Evolutionary conservation across 2,888 invertebrate species (phyloP).

Genomic region (Sclerodermus sp.): DNA sequence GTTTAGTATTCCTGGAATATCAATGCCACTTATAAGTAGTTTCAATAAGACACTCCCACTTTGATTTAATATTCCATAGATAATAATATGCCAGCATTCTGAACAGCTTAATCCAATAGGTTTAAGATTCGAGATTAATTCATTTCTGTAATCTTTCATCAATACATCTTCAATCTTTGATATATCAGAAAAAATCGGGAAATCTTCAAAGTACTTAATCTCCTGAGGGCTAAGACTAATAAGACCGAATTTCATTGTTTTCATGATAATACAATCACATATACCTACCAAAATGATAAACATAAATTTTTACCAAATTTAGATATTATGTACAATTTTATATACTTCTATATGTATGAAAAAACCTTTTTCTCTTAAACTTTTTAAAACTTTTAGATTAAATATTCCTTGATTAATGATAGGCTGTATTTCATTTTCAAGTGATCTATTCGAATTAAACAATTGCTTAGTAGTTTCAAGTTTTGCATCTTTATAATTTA

Average conservation of each 20-base stretch:
- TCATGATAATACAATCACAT: conserved; percentile 21
- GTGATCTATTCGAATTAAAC: background rate
- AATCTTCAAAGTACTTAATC: conserved; percentile 20
- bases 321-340: too few relatives aligned
- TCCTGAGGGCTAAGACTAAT: conserved; percentile 18
- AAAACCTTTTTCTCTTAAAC: conserved; percentile 23
- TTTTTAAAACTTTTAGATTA: conserved; percentile 19
- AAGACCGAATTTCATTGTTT: conserved; percentile 34
- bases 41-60: conserved; percentile 13
- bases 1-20: conserved; percentile 27
- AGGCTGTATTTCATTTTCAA: conserved; percentile 8
- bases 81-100: conserved; percentile 24
- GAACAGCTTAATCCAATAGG: conserved; percentile 18
- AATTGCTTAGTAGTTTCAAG: background rate
- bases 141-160: conserved; percentile 10
- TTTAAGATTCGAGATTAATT: conserved; percentile 23
- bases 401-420: conserved; percentile 29
- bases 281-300: conserved; percentile 21
- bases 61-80: conserved; percentile 26
- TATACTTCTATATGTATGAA: too few relatives aligned
- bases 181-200: conserved; percentile 10
- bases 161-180: conserved; percentile 12
- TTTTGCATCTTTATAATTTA: conserved; percentile 4
- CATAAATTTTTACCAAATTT: too few relatives aligned
- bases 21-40: conserved; percentile 24